A percentile compares a stretch with the other conserved stretches of the same genome.
Evolutionary conservation across 1,140 invertebrate genomes (phyloP).

Genomic region (Leguminivora glycinivorella): DNA sequence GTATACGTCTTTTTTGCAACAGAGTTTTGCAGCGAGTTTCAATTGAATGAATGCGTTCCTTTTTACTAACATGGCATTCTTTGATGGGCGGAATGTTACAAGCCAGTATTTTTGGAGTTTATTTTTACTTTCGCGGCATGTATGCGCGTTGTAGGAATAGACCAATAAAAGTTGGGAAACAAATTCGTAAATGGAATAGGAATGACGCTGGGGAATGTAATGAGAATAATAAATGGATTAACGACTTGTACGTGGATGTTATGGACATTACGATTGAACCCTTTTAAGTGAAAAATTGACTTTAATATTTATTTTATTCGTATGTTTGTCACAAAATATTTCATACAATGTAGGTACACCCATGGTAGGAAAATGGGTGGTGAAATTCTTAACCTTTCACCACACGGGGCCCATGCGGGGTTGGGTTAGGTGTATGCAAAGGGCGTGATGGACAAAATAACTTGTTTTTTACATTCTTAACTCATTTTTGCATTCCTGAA

Average conservation of each 20-base stretch:
- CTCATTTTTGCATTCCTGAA: no score
- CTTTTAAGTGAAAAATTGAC: background rate
- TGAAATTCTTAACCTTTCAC: no score
- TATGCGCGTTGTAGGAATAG: conserved; percentile 9
- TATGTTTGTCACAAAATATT: no score
- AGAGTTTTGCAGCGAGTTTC: background rate
- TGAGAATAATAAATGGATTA: conserved; percentile 15
- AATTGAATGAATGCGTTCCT: conserved; percentile 20
- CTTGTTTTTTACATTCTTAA: no score
- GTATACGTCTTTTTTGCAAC: background rate
- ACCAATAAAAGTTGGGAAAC: conserved; percentile 16
- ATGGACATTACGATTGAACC: conserved; percentile 4
- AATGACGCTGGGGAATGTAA: background rate
- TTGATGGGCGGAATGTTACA: conserved; percentile 23
- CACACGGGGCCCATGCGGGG: no score
- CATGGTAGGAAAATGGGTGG: no score
- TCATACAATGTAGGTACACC: no score
- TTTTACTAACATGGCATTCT: conserved; percentile 21
- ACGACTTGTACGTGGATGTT: background rate
- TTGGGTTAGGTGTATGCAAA: no score
- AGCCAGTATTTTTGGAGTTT: conserved; percentile 24
- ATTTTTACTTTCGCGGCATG: conserved; percentile 13
- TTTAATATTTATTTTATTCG: background rate
- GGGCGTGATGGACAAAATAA: no score
- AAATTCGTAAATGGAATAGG: conserved; percentile 26